phyloP scores from a whole-genome alignment of 1,140 invertebrate species.

The Adoxophyes honmai region DNA sequence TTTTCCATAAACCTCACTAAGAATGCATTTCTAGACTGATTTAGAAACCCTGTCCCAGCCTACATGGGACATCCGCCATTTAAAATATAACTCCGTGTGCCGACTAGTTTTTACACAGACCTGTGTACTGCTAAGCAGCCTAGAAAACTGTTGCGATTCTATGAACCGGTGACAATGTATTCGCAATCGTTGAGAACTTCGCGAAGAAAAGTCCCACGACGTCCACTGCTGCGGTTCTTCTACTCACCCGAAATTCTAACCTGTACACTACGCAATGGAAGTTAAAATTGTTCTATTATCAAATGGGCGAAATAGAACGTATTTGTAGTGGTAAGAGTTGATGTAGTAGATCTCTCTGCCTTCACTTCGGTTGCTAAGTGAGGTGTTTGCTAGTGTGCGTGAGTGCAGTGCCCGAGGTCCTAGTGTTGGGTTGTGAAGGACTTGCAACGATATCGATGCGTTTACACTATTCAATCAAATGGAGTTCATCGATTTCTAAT shows the following conservation, averaged over 20 bases:
- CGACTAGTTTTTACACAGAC: slow-evolving; percentile 52
- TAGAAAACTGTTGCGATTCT: slow-evolving; percentile 55
- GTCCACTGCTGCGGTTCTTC: neutral
- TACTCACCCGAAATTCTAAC: neutral
- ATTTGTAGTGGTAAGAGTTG: slow-evolving; percentile 25
- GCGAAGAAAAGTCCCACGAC: neutral
- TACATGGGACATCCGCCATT: slow-evolving; percentile 51
- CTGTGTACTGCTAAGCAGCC: slow-evolving; percentile 47
- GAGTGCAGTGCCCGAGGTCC: slow-evolving; percentile 50
- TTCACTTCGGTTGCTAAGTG: slow-evolving; percentile 67
- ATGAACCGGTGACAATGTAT: slow-evolving; percentile 38
- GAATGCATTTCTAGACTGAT: slow-evolving; percentile 48
- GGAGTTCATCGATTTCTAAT: too few relatives aligned
- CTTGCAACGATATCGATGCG: slow-evolving; percentile 16
- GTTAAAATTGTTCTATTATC: neutral
- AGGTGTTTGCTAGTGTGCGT: slow-evolving; percentile 41
- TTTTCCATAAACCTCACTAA: slow-evolving; percentile 16
- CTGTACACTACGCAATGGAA: slow-evolving; percentile 21
- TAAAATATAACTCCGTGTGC: slow-evolving; percentile 47
- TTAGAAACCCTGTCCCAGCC: slow-evolving; percentile 46
- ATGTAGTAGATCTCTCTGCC: slow-evolving; percentile 57
- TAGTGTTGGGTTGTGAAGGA: slow-evolving; percentile 31
- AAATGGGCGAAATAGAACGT: slow-evolving; percentile 30
- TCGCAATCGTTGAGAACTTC: neutral
- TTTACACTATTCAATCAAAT: too few relatives aligned